Base-by-base conservation (phyloP, 2,113 vertebrate species). In the Orycteropus afer region DNA sequence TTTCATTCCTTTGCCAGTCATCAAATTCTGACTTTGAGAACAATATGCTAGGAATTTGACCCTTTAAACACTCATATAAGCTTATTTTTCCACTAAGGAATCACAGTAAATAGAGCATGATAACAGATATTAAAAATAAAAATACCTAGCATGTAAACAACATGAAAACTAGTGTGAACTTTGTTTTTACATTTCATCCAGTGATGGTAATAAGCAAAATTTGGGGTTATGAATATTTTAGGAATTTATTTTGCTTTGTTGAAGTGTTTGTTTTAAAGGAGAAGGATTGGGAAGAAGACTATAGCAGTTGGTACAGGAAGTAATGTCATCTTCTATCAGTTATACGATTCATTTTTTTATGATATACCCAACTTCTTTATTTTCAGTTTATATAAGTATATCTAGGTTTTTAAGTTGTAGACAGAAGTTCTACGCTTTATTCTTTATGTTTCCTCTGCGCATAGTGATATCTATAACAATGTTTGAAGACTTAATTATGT, bases 361-460 rank as follows among this genome's bases (percentile, higher is more conserved):
- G 47, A 55, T 42, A 76, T 3, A 53, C 82, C 12, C 34, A 18
- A 47, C 7, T 61, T 86, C 18, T 89, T 81, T 77, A 15, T 76
- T 83, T 96, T 86, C 55, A 55, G 18, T 84, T 95, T 87, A 82
- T 53, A 12, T 82, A 74, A 69, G 25, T 13, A 55, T 37, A 63
- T 63, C 13, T 59, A 79, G 22, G 83, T 94, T 92, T 88, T 80
- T 80, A 90, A 86, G 37, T 74, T 14, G n/a, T 22, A 5, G n/a
- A 67, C 5, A 86, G 11, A 95, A 93, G 83, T 47, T 37, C 1
- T 51, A 42, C 59, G 11, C 20, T 92, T 92, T 81, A 49, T 55
- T 90, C 42, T 83, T 86, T 51, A 79, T 74, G 49, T 47, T 3
- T 67, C 2, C 1, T 92, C 20, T 90, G 18, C 14, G 15, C 67